phyloP scores from a whole-genome alignment of 2,113 vertebrate species.

The Phainopepla nitens region DNA sequence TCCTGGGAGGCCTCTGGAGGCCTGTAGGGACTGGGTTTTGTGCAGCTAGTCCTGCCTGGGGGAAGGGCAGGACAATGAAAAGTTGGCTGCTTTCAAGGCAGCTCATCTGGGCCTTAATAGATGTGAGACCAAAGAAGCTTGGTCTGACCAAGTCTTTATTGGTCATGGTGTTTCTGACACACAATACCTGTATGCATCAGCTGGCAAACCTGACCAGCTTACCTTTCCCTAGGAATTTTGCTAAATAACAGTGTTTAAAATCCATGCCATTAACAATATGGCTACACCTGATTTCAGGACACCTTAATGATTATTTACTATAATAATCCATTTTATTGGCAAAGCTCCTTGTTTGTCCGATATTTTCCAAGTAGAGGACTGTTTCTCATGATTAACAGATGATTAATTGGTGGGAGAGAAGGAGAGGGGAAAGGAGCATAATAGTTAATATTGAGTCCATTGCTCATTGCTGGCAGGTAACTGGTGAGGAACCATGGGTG shows the following conservation, averaged over 20 bases:
- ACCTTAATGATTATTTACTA: slow-evolving; percentile 26
- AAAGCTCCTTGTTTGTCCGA: neutral
- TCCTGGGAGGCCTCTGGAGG: neutral
- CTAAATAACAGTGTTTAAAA: neutral
- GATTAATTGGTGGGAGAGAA: slow-evolving; percentile 35
- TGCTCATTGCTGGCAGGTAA: slow-evolving; percentile 53
- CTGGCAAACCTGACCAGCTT: neutral
- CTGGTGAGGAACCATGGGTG: slow-evolving; percentile 2
- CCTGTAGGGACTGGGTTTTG: neutral
- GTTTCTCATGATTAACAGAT: slow-evolving; percentile 55
- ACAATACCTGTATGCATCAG: neutral
- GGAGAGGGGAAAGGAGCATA: neutral
- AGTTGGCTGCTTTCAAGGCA: neutral
- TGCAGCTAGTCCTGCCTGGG: neutral
- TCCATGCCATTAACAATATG: neutral
- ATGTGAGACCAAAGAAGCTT: neutral
- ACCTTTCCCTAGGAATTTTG: neutral
- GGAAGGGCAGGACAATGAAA: neutral
- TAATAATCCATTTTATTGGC: slow-evolving; percentile 10
- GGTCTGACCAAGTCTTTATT: neutral
- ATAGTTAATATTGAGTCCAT: slow-evolving; percentile 14
- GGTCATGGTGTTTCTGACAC: neutral
- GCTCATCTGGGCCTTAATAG: neutral
- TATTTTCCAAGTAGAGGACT: slow-evolving; percentile 30
- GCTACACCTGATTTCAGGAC: neutral